Evolutionary conservation across 2,888 invertebrate genomes (phyloP).

Genomic region (Caenorhabditis macrosperma): DNA sequence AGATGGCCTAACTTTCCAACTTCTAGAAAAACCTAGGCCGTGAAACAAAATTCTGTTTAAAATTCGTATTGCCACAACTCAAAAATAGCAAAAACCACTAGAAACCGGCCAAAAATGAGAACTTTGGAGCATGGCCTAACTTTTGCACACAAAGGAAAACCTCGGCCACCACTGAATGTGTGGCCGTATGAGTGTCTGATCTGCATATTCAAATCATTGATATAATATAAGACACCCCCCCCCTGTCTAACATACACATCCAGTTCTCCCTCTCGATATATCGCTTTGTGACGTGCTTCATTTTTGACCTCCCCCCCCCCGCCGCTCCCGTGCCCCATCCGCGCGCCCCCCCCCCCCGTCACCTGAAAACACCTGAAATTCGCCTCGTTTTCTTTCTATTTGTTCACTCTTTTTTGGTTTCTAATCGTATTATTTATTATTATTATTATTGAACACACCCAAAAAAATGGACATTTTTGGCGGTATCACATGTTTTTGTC

Average conservation of each 20-base stretch:
- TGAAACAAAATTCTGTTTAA: background rate
- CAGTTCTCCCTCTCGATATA: conserved; percentile 12
- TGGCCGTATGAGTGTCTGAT: conserved; percentile 22
- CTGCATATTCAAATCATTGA: background rate
- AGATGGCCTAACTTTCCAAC: background rate
- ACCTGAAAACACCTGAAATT: background rate
- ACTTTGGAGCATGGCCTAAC: background rate
- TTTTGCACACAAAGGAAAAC: background rate
- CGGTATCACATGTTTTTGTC: background rate
- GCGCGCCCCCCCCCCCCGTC: background rate
- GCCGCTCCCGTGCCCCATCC: no score
- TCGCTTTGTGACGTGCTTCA: conserved; percentile 52
- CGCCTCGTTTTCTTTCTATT: background rate
- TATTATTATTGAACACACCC: background rate
- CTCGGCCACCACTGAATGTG: background rate
- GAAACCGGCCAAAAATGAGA: background rate
- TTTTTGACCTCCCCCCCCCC: conserved; percentile 30
- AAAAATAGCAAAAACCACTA: background rate
- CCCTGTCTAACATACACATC: background rate
- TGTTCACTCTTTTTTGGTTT: background rate
- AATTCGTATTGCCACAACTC: background rate
- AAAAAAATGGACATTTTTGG: no score
- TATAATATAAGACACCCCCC: conserved; percentile 12
- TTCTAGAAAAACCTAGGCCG: background rate
- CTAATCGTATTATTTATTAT: background rate